phyloP scores from a whole-genome alignment of 2,797 vertebrate genomes.

The Phyllotis vaccarum region DNA sequence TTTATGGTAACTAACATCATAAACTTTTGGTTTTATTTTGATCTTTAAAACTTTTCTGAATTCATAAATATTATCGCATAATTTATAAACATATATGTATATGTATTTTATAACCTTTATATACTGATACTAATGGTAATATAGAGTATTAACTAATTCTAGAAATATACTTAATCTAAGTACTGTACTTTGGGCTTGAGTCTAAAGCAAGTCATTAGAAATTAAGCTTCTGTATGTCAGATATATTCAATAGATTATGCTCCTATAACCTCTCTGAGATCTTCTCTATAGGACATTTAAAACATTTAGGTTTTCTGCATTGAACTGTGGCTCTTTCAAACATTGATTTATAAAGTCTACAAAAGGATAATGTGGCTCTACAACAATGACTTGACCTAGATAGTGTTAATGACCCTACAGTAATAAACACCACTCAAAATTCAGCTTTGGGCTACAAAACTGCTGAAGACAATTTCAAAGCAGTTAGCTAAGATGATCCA shows the following conservation, averaged over 20 bases:
- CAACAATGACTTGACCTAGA: background rate
- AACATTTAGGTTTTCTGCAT: background rate
- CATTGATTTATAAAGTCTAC: background rate
- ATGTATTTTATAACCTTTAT: background rate
- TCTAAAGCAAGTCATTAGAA: background rate
- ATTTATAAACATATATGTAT: background rate
- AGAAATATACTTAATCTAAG: background rate
- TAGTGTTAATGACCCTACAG: background rate
- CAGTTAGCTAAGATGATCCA: background rate
- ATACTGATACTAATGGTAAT: background rate
- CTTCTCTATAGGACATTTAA: background rate
- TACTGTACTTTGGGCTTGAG: background rate
- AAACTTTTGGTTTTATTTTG: background rate
- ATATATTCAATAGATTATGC: background rate
- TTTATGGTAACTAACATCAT: background rate
- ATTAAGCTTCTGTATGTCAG: background rate
- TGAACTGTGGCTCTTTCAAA: background rate
- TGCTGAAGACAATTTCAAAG: background rate
- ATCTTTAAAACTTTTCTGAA: background rate
- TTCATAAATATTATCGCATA: background rate
- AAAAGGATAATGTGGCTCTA: background rate
- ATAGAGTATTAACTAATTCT: background rate
- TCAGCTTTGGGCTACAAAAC: background rate
- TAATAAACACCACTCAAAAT: background rate
- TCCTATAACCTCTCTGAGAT: background rate